Evolutionary conservation across 2,113 vertebrate species (phyloP).

Genomic region (Heterocephalus glaber): DNA sequence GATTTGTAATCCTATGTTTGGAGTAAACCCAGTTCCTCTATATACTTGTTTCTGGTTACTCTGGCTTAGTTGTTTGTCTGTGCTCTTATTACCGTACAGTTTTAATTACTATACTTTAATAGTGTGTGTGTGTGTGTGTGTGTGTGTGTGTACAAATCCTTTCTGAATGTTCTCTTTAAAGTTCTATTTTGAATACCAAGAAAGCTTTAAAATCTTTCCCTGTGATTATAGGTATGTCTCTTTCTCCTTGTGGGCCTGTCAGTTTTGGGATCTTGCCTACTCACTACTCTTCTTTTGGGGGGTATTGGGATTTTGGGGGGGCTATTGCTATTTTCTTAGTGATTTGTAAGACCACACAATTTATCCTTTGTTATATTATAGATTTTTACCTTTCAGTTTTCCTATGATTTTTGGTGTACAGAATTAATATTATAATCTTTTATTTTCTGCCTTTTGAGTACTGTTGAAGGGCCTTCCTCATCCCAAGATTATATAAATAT

Average conservation of each 20-base stretch:
- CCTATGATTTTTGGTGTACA: neutral
- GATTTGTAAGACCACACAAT: neutral
- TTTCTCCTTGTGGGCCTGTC: neutral
- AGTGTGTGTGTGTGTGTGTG: neutral
- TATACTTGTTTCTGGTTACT: neutral
- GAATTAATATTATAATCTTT: neutral
- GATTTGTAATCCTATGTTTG: neutral
- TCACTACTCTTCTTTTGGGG: neutral
- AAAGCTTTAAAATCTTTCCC: neutral
- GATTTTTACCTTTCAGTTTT: slow-evolving; percentile 7
- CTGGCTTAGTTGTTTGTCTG: neutral
- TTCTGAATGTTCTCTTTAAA: neutral
- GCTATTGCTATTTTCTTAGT: neutral
- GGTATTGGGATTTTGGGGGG: neutral
- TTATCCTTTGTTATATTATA: neutral
- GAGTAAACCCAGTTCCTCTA: neutral
- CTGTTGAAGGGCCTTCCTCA: neutral
- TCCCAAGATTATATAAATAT: neutral
- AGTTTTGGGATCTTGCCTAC: neutral
- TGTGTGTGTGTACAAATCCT: neutral
- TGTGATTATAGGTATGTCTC: neutral
- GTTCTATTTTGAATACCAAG: neutral
- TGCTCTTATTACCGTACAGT: neutral
- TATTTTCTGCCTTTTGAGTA: slow-evolving; percentile 2
- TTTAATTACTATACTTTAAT: slow-evolving; percentile 7